phyloP scores from a whole-genome alignment of 2,888 invertebrate genomes.

The Oligia latruncula region DNA sequence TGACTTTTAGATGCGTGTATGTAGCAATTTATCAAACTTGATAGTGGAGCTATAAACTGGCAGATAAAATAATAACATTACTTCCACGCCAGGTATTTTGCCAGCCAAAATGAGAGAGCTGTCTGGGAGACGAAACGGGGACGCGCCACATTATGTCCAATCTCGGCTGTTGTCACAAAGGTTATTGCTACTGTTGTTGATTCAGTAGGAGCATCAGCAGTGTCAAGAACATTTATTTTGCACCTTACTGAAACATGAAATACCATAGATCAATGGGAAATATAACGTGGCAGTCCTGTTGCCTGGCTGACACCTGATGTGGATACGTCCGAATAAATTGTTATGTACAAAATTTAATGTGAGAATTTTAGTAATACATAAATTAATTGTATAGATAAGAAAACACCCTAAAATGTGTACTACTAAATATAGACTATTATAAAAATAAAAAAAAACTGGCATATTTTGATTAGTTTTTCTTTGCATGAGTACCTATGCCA shows the following conservation, averaged over 20 bases:
- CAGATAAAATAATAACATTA: background rate
- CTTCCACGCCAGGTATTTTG: background rate
- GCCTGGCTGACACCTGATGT: background rate
- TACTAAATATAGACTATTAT: slow-evolving; percentile 57
- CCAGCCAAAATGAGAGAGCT: background rate
- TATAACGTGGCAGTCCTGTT: background rate
- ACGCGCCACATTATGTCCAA: background rate
- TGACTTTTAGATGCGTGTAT: slow-evolving; percentile 43
- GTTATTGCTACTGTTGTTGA: background rate
- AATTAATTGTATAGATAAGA: slow-evolving; percentile 52
- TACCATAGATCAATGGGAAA: background rate
- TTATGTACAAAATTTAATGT: slow-evolving; percentile 32
- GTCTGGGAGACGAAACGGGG: background rate
- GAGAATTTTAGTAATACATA: slow-evolving; percentile 44
- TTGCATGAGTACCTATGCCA: background rate
- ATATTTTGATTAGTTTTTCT: slow-evolving; percentile 34
- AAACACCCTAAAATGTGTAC: slow-evolving; percentile 58
- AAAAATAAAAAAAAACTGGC: slow-evolving; percentile 62
- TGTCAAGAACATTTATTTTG: background rate
- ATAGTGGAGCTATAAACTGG: background rate
- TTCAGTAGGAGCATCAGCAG: background rate
- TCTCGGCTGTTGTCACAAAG: background rate
- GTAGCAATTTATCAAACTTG: slow-evolving; percentile 44
- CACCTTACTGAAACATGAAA: background rate
- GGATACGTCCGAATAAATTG: slow-evolving; percentile 39